A percentile compares a stretch with the other conserved stretches of the same genome.
These are phyloP conservation scores for Meta bourneti DNA, from an alignment of 2,888 invertebrate species.

Conservation along the genomic window DNA sequence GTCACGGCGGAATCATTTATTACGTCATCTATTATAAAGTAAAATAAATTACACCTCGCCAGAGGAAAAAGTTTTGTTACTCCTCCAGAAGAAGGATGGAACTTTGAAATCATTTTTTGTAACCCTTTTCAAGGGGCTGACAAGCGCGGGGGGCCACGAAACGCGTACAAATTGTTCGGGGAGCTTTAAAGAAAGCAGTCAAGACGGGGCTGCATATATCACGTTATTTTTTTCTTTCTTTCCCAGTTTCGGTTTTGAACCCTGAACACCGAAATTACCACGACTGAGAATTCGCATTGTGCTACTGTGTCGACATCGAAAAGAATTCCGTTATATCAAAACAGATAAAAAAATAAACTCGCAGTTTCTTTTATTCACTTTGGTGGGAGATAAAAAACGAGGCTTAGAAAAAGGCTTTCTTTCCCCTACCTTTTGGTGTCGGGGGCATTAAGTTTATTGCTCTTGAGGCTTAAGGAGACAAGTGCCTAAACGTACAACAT, in stretches of 20 bases:
- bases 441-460: not conserved
- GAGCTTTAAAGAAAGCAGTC: not conserved
- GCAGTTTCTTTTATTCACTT: not conserved
- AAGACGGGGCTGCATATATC: not conserved
- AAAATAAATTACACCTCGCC: constrained; percentile 41
- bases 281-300: not conserved
- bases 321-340: not conserved
- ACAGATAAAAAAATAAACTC: not conserved
- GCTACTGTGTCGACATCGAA: not conserved
- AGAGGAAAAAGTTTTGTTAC: not conserved
- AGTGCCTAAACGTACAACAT: not conserved
- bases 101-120: not conserved
- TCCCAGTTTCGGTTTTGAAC: not conserved
- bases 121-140: not conserved
- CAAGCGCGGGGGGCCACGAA: not conserved
- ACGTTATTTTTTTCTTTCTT: not conserved
- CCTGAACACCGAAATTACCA: not conserved
- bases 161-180: not conserved
- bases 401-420: not conserved
- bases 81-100: not conserved
- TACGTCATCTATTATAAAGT: constrained; percentile 48
- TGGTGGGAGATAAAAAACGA: not conserved
- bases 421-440: not conserved
- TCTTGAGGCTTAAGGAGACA: not conserved
- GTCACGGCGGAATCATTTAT: constrained; percentile 45